Evolutionary conservation across 2,888 invertebrate genomes (phyloP), one percentile per base, ranked within the genome.

Genomic region (Palloptera scutellata): DNA sequence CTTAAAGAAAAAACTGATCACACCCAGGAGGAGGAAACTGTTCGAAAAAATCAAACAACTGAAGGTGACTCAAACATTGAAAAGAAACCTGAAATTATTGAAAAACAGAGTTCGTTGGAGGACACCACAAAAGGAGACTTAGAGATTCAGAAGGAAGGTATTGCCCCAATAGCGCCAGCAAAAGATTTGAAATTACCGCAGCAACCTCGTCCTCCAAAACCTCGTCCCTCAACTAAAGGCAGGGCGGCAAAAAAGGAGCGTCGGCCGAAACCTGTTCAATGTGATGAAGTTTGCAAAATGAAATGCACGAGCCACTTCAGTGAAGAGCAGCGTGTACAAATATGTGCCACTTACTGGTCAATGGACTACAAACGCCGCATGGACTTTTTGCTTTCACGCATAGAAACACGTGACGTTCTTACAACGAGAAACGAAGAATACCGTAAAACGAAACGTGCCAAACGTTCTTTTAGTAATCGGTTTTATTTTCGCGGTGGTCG

Each of bases 291-390:
- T 30, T 75, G 75, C 40, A 66, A 66, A 20, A 70, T 71, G 64
- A 74, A 74, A 52, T 75, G 75, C 54, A 70, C 72, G 17, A 67
- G 58, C 9, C 61, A 74, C 53, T 74, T 74, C 58, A 72, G 64
- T 13, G 74, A 70, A 15, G 68, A 72, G 13, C 73, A 75, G 40
- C 73, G 75, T n/a, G 58, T 64, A n/a, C 69, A 72, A 64, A 69
- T 75, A 17, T 75, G 74, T 52, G 72, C 73, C 12, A 62, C 70
- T 0, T 75, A 73, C 52, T 75, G 75, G 75, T 70, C 72, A 10
- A 68, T 75, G 70, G 74, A 74, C 42, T 74, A 69, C 13, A 74
- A 75, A 41, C 70, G 74, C 0, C 71, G 72, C 6, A 75, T 74
- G 59, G 75, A 75, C 59, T 75, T 71, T 40, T 65, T 75, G 30